Evolutionary conservation across 2,888 invertebrate genomes (phyloP).

Genomic region (Plutella xylostella): DNA sequence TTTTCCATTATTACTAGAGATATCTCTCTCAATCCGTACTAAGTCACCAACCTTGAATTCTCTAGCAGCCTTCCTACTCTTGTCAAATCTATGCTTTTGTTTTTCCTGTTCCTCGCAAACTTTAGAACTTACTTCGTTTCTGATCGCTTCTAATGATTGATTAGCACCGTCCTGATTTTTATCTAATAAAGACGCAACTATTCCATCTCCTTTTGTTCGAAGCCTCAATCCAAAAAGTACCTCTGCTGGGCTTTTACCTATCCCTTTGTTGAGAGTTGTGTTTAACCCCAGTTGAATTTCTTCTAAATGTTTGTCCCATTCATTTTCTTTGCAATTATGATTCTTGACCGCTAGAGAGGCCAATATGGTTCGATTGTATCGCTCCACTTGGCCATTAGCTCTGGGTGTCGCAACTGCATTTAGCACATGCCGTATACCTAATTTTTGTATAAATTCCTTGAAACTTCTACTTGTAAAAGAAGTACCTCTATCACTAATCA

Average conservation of each 20-base stretch:
- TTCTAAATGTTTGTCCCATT: neutral
- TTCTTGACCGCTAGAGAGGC: conserved; percentile 8
- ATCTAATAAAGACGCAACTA: neutral
- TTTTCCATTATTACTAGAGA: conserved; percentile 7
- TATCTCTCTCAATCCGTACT: neutral
- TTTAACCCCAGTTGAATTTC: conserved; percentile 1
- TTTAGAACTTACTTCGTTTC: conserved; percentile 3
- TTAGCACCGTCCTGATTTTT: neutral
- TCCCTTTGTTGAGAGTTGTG: conserved; percentile 8
- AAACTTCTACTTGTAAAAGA: conserved; percentile 10
- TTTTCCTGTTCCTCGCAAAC: neutral
- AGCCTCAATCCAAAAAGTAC: conserved; percentile 27
- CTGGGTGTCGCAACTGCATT: conserved; percentile 10
- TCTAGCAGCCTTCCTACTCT: neutral
- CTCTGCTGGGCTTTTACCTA: conserved; percentile 15
- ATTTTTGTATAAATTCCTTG: neutral
- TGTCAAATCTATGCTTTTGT: neutral
- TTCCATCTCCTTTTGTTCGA: neutral
- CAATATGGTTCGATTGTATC: conserved; percentile 7
- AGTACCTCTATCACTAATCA: conserved; percentile 15
- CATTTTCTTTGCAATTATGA: neutral
- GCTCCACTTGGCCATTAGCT: conserved; percentile 14
- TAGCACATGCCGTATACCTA: conserved; percentile 7
- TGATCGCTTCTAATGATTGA: no score
- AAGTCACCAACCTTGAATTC: neutral